phyloP scores from a whole-genome alignment of 2,888 invertebrate genomes.

The Blastobasis adustella region DNA sequence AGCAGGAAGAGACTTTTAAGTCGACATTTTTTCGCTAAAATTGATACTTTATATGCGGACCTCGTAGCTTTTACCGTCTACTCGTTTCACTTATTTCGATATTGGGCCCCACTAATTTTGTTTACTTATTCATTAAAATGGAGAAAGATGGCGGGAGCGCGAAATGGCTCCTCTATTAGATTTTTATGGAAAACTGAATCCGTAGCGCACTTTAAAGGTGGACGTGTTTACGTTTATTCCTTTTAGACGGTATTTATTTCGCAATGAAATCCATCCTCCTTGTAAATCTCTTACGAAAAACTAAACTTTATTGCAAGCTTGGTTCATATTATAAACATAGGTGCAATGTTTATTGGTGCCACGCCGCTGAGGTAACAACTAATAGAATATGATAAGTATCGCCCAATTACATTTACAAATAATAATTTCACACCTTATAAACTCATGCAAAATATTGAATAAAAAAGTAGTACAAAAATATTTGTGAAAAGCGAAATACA shows the following conservation, averaged over 20 bases:
- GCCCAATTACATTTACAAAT: no score
- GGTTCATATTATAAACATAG: no score
- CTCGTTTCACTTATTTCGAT: constrained; percentile 64
- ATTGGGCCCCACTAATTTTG: constrained; percentile 67
- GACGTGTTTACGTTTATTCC: background rate
- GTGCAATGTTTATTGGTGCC: no score
- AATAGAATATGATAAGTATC: no score
- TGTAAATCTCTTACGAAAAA: no score
- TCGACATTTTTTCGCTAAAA: constrained; percentile 50
- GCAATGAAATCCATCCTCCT: no score
- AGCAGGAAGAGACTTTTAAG: constrained; percentile 27
- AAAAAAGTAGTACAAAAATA: no score
- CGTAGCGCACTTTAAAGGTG: constrained; percentile 32
- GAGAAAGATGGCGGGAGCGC: constrained; percentile 48
- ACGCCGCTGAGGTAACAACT: no score
- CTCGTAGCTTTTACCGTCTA: constrained; percentile 50
- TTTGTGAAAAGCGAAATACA: no score
- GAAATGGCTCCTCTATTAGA: constrained; percentile 55
- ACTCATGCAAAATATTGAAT: no score
- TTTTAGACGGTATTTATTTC: constrained; percentile 6
- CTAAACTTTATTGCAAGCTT: no score
- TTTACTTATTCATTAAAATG: constrained; percentile 71
- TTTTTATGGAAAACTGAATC: constrained; percentile 56
- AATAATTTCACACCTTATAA: no score
- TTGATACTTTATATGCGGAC: constrained; percentile 57